Conservation (phyloP, 2,888 invertebrate species). For the Iphiclides podalirius region DNA sequence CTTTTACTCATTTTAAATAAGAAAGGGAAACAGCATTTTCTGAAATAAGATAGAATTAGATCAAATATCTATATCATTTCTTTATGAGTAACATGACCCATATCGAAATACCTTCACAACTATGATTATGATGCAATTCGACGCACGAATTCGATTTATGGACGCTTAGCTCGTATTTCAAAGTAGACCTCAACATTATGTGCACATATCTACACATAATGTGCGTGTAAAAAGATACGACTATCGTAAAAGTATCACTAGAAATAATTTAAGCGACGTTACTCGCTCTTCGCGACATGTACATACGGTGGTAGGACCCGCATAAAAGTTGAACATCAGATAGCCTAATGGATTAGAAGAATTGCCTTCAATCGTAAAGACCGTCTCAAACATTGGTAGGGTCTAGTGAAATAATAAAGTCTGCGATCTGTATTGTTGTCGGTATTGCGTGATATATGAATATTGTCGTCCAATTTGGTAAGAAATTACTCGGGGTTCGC, state of each 20-base stretch:
- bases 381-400: conserved; percentile 54
- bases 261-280: conserved; percentile 78
- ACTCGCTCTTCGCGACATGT: conserved; percentile 72
- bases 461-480: conserved; percentile 35
- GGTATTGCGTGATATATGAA: conserved; percentile 45
- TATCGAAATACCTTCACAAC: not conserved
- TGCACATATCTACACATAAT: conserved; percentile 72
- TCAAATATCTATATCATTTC: conserved; percentile 4
- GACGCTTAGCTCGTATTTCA: conserved; percentile 59
- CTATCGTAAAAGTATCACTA: conserved; percentile 75
- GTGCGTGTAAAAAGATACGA: conserved; percentile 77
- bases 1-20: conserved; percentile 27
- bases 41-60: conserved; percentile 1
- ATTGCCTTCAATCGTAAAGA: conserved; percentile 70
- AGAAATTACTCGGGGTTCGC: conserved; percentile 40
- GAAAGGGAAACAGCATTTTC: not conserved
- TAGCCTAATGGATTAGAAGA: conserved; percentile 77
- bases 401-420: conserved; percentile 59
- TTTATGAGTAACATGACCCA: not conserved
- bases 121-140: conserved; percentile 47
- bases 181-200: conserved; percentile 70
- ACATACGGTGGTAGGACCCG: conserved; percentile 71
- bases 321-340: conserved; percentile 76
- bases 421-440: conserved; percentile 53
- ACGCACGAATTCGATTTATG: conserved; percentile 74